Conservation (phyloP, 2,113 vertebrate species). For the Erythrocercus mccallii region DNA sequence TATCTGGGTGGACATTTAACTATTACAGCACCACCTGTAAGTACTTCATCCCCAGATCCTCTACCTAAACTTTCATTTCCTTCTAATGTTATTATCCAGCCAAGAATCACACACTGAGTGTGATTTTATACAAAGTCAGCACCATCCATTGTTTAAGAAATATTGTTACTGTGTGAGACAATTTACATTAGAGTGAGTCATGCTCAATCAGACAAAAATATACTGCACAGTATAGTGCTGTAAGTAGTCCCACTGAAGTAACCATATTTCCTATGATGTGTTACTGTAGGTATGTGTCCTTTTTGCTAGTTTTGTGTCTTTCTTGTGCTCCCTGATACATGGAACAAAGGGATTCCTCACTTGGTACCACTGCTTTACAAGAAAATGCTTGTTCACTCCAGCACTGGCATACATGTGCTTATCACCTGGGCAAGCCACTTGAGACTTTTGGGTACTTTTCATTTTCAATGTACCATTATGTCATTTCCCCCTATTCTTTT, state of each 20-base stretch:
- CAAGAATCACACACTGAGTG: fast-evolving
- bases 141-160: neutral
- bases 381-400: neutral
- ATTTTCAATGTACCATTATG: neutral
- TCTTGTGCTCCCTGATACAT: neutral
- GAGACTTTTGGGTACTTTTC: neutral
- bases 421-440: neutral
- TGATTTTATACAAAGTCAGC: neutral
- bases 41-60: neutral
- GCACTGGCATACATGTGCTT: neutral
- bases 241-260: neutral
- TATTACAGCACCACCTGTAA: neutral
- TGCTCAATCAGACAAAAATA: neutral
- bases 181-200: neutral
- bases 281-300: neutral
- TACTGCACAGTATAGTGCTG: neutral
- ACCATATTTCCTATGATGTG: neutral
- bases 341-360: neutral
- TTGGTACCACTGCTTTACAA: neutral
- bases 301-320: neutral
- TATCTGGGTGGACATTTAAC: neutral
- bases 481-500: neutral
- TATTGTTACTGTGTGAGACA: neutral
- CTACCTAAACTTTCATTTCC: neutral
- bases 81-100: neutral